phyloP scores from a whole-genome alignment of 2,113 vertebrate species.

The Daubentonia madagascariensis region DNA sequence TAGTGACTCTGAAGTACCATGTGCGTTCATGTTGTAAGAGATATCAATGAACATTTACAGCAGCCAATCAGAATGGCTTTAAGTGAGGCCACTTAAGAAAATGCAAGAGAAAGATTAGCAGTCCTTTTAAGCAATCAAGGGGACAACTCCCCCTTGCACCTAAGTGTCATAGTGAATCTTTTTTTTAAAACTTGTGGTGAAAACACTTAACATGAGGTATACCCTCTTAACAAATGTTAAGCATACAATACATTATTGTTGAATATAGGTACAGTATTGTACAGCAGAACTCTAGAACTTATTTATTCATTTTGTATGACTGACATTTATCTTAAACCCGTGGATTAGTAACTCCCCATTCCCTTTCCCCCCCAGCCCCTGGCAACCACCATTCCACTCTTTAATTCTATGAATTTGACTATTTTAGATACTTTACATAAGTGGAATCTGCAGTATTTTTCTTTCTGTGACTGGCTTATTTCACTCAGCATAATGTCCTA shows the following conservation, averaged over 20 bases:
- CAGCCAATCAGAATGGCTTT: neutral
- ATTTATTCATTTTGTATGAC: neutral
- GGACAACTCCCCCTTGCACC: neutral
- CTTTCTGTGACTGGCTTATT: neutral
- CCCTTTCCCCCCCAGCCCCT: neutral
- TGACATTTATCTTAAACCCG: neutral
- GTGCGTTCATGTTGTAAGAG: neutral
- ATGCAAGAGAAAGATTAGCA: neutral
- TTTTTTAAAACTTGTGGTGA: neutral
- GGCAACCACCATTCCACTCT: neutral
- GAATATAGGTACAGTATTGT: neutral
- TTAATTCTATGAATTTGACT: neutral
- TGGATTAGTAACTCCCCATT: neutral
- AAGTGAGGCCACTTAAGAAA: neutral
- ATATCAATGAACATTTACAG: neutral
- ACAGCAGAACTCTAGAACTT: neutral
- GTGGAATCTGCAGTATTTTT: no score
- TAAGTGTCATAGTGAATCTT: neutral
- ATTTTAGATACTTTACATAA: neutral
- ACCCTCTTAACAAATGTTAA: neutral
- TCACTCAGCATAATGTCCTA: neutral
- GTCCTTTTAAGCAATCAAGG: neutral
- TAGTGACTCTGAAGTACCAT: neutral
- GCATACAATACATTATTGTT: neutral
- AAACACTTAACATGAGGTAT: neutral